Percentiles rank a stretch among this genome's conserved stretches.
phyloP scores from a whole-genome alignment of 1,140 invertebrate genomes.

The Latrodectus geometricus region DNA sequence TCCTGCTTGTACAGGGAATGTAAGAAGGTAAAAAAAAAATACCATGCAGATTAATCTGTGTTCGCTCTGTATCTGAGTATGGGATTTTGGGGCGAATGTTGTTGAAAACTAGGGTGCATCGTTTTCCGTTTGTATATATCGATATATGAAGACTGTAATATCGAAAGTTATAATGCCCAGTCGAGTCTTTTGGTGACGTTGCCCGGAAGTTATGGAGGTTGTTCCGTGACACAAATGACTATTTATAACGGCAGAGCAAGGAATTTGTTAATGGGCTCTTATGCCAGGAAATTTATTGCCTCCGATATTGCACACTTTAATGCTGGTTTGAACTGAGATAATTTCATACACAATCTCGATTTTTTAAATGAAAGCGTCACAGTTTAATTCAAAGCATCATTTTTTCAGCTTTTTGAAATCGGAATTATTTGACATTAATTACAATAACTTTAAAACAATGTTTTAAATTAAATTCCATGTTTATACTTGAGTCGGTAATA shows the following conservation, averaged over 20 bases:
- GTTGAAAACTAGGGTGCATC: conserved; percentile 14
- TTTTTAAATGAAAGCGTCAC: too few species aligned
- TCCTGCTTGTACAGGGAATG: neutral
- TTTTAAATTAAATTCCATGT: too few species aligned
- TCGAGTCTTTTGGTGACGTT: conserved; percentile 18
- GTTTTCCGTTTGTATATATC: conserved; percentile 26
- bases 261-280: conserved; percentile 27
- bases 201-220: neutral
- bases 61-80: conserved; percentile 48
- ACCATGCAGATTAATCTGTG: conserved; percentile 37
- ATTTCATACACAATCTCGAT: too few species aligned
- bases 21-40: neutral
- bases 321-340: neutral
- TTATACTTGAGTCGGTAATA: too few species aligned
- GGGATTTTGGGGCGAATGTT: conserved; percentile 39
- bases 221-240: conserved; percentile 15
- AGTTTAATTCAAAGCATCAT: too few species aligned
- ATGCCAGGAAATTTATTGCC: neutral
- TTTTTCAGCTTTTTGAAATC: too few species aligned
- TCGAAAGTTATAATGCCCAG: neutral
- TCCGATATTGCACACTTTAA: neutral
- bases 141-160: conserved; percentile 25
- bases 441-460: too few species aligned
- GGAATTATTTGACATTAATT: too few species aligned
- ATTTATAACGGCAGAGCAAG: conserved; percentile 16